Percentiles rank a stretch among this genome's conserved stretches.
Conservation (phyloP, 2,113 vertebrate species). For the Callorhinus ursinus region DNA sequence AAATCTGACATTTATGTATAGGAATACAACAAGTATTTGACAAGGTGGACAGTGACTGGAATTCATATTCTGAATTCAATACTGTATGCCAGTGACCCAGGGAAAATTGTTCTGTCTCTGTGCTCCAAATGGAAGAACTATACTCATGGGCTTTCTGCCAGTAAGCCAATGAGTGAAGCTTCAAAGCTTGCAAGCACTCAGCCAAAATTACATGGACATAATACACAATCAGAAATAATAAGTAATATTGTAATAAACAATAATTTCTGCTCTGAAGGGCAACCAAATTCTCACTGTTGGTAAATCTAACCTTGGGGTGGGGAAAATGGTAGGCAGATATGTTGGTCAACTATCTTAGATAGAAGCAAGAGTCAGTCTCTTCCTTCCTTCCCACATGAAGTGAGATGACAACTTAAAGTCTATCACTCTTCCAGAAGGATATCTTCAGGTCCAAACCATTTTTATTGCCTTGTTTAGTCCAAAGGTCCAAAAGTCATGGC, state of each 20-base stretch:
- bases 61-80: conserved; percentile 26
- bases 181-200: not conserved
- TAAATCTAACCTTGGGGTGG: not conserved
- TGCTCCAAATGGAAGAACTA: not conserved
- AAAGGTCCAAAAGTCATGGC: not conserved
- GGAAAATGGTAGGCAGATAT: not conserved
- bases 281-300: not conserved
- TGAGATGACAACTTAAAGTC: not conserved
- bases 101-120: not conserved
- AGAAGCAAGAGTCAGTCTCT: not conserved
- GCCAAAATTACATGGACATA: not conserved
- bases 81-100: not conserved
- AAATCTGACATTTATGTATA: not conserved
- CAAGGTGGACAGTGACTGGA: not conserved
- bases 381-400: not conserved
- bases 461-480: not conserved
- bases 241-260: not conserved
- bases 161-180: not conserved
- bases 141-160: not conserved
- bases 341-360: not conserved
- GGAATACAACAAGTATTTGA: not conserved
- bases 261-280: not conserved
- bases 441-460: not conserved
- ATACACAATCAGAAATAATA: not conserved
- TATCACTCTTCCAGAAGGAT: not conserved